phyloP scores from a whole-genome alignment of 2,113 vertebrate genomes.

The Pardalotus punctatus region DNA sequence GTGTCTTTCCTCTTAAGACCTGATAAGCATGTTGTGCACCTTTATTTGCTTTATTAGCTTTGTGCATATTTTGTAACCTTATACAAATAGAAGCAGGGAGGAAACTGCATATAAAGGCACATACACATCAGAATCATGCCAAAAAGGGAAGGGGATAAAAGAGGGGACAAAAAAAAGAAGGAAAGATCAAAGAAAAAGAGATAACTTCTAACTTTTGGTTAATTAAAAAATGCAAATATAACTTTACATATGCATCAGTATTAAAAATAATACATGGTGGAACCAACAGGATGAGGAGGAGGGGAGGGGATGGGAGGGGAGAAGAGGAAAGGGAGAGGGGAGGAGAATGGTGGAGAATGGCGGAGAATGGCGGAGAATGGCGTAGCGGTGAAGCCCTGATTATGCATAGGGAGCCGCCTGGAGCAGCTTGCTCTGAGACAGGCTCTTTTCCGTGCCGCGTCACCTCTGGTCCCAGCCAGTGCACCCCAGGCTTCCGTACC shows the following conservation, averaged over 20 bases:
- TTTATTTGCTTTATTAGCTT: constrained; percentile 52
- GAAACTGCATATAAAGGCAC: constrained; percentile 44
- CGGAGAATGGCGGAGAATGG: constrained; percentile 17
- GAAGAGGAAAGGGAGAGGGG: too few species aligned
- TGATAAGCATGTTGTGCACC: constrained; percentile 23
- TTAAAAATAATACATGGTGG: constrained; percentile 86
- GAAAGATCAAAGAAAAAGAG: constrained; percentile 8
- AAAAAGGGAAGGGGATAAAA: neutral
- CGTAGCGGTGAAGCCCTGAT: constrained; percentile 75
- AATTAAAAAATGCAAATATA: constrained; percentile 84
- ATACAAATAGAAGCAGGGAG: constrained; percentile 50
- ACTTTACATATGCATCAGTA: constrained; percentile 91
- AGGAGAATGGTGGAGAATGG: neutral
- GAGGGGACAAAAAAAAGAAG: neutral
- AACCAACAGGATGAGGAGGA: constrained; percentile 78
- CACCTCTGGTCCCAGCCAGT: neutral
- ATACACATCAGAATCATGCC: constrained; percentile 37
- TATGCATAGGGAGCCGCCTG: constrained; percentile 73
- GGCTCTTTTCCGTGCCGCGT: constrained; percentile 57
- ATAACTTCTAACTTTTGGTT: constrained; percentile 55
- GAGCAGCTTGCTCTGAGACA: constrained; percentile 55
- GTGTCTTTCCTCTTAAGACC: constrained; percentile 52
- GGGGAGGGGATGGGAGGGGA: neutral
- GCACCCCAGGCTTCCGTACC: constrained; percentile 17
- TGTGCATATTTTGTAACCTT: constrained; percentile 61